phyloP scores from a whole-genome alignment of 2,113 vertebrate species.

The Callionymus lyra region DNA sequence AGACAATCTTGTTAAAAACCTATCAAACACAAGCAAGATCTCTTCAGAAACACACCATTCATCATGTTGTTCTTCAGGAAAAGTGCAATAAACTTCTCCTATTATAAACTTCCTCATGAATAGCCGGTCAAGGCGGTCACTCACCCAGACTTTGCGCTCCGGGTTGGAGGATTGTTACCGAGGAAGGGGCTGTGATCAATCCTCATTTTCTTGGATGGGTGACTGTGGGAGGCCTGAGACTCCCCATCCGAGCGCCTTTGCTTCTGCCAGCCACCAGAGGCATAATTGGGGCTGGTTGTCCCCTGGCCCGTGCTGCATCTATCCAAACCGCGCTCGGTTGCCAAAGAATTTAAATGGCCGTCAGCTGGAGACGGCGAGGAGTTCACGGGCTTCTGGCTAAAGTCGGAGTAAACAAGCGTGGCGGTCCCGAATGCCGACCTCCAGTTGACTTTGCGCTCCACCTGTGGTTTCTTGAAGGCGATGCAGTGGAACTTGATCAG shows the following conservation, averaged over 20 bases:
- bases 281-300: conserved; percentile 59
- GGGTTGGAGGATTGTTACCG: conserved; percentile 45
- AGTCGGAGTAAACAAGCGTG: conserved; percentile 79
- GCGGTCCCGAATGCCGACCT: conserved; percentile 78
- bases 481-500: conserved; percentile 83
- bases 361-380: conserved; percentile 38
- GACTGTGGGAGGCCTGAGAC: conserved; percentile 62
- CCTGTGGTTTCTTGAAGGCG: conserved; percentile 70
- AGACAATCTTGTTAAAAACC: conserved; percentile 8
- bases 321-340: conserved; percentile 43
- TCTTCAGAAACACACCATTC: not conserved
- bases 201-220: conserved; percentile 80
- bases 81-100: conserved; percentile 33
- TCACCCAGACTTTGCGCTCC: conserved; percentile 49
- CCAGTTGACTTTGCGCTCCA: conserved; percentile 82
- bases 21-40: not conserved
- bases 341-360: conserved; percentile 28
- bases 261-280: conserved; percentile 56
- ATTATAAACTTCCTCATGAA: conserved; percentile 55
- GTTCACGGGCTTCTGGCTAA: conserved; percentile 60
- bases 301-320: conserved; percentile 42
- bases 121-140: conserved; percentile 32
- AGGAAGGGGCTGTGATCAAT: conserved; percentile 55
- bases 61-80: not conserved
- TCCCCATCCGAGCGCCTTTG: conserved; percentile 46